These are phyloP conservation scores for Cordilura impudica DNA, from an alignment of 2,888 invertebrate species.

Conservation along the genomic window DNA sequence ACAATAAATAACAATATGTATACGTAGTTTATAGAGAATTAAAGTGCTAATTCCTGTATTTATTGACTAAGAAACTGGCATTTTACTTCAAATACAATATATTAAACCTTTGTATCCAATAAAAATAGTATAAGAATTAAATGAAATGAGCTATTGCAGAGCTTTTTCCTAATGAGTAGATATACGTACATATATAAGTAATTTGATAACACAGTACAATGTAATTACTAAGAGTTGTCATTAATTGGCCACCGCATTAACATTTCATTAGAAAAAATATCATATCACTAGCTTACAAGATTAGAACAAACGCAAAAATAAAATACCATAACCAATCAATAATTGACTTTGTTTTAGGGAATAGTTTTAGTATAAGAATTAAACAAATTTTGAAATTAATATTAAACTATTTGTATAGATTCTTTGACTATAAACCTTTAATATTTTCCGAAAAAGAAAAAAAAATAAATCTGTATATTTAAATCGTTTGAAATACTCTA, in stretches of 20 bases:
- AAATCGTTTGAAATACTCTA: no score
- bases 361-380: background rate
- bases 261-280: constrained; percentile 47
- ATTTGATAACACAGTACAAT: constrained; percentile 49
- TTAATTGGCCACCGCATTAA: constrained; percentile 18
- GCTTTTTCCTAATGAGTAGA: constrained; percentile 61
- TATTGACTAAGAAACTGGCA: background rate
- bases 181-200: background rate
- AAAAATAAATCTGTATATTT: no score
- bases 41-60: constrained; percentile 7
- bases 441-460: no score
- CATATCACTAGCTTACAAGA: constrained; percentile 49
- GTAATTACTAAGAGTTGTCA: constrained; percentile 28
- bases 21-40: constrained; percentile 21
- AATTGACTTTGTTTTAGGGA: constrained; percentile 49
- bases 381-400: background rate
- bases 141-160: constrained; percentile 69
- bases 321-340: no score
- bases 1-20: constrained; percentile 5
- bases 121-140: background rate
- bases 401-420: no score
- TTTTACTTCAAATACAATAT: background rate
- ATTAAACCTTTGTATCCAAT: background rate
- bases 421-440: no score
- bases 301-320: background rate